These are phyloP conservation scores for Zygothrica quintamaculata DNA, from an alignment of 2,888 invertebrate species.

Conservation along the genomic window DNA sequence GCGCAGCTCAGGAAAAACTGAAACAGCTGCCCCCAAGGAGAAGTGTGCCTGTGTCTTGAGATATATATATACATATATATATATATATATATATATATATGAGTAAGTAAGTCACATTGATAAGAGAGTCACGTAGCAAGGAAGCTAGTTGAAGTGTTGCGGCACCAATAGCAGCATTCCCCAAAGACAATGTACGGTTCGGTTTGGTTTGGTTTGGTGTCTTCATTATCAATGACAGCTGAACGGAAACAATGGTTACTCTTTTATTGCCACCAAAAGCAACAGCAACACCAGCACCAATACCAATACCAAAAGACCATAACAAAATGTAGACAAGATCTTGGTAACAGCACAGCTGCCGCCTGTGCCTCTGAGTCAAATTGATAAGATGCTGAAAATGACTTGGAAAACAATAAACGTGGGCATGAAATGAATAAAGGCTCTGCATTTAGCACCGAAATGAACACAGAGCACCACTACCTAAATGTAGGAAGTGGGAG, in stretches of 20 bases:
- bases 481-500: constrained; percentile 28
- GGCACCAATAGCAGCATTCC: constrained; percentile 23
- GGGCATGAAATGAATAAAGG: constrained; percentile 72
- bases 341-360: constrained; percentile 36
- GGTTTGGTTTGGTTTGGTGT: constrained; percentile 78
- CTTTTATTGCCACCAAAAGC: constrained; percentile 65
- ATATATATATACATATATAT: no score
- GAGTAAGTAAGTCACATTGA: constrained; percentile 73
- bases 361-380: constrained; percentile 69
- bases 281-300: not conserved
- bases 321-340: not conserved
- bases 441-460: constrained; percentile 57
- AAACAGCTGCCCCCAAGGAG: constrained; percentile 20
- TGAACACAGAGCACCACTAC: constrained; percentile 45
- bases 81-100: no score
- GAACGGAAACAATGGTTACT: constrained; percentile 77
- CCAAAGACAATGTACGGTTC: constrained; percentile 73
- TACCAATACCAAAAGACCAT: not conserved
- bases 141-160: constrained; percentile 49
- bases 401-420: constrained; percentile 79
- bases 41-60: not conserved
- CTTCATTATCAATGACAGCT: constrained; percentile 81
- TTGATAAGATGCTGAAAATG: constrained; percentile 78
- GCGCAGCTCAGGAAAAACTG: constrained; percentile 22
- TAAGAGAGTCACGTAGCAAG: constrained; percentile 81